phyloP scores from a whole-genome alignment of 1,140 invertebrate species.

The Leptinotarsa defecta region DNA sequence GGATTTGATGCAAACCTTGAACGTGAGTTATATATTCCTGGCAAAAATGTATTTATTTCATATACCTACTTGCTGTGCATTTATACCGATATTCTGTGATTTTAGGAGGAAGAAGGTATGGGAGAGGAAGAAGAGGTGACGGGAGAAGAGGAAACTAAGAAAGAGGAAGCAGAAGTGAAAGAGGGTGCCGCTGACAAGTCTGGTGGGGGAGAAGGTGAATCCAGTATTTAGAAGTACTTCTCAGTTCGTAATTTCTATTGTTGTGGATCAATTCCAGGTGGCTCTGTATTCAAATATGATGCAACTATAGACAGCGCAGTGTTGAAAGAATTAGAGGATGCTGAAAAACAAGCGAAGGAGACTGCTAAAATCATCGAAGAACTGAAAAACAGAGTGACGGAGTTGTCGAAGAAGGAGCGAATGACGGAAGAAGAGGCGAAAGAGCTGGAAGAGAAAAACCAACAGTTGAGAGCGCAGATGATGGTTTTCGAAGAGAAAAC shows the following conservation, averaged over 20 bases:
- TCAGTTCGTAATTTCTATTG: neutral
- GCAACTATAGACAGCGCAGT: slow-evolving; percentile 43
- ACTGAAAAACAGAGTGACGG: slow-evolving; percentile 48
- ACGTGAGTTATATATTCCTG: neutral
- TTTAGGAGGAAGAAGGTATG: neutral
- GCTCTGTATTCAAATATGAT: slow-evolving; percentile 38
- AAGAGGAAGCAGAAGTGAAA: neutral
- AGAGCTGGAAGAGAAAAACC: slow-evolving; percentile 52
- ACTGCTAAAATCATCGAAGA: slow-evolving; percentile 50
- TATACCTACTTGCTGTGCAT: no score
- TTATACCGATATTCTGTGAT: no score
- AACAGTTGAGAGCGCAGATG: slow-evolving; percentile 50
- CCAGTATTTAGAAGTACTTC: neutral
- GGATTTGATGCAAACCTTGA: slow-evolving; percentile 38
- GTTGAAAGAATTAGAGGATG: slow-evolving; percentile 52
- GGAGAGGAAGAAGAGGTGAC: neutral
- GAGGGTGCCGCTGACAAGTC: neutral
- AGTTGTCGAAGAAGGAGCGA: slow-evolving; percentile 44
- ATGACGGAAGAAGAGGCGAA: slow-evolving; percentile 45
- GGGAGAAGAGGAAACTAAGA: neutral
- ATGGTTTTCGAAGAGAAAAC: slow-evolving; percentile 52
- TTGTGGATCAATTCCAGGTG: neutral
- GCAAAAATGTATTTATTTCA: no score
- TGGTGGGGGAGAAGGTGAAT: neutral
- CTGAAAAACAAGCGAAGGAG: slow-evolving; percentile 51